Percentiles rank a stretch among this genome's conserved stretches.
Evolutionary conservation across 2,888 invertebrate genomes (phyloP).

Genomic region (Invenusta paracnida): DNA sequence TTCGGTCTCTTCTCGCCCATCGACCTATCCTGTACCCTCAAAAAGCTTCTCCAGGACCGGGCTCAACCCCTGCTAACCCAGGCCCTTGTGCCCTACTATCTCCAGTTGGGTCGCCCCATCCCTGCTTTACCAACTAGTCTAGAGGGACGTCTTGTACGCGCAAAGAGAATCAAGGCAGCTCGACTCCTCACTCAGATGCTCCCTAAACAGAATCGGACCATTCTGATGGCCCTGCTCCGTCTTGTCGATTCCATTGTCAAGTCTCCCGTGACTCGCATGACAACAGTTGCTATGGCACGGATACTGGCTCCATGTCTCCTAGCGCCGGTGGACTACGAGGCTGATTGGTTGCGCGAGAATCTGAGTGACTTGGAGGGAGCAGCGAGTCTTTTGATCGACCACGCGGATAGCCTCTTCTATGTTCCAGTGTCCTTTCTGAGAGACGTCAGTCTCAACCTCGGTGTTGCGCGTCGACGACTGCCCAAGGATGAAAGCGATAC

Average conservation of each 20-base stretch:
- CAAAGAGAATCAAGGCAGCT: background rate
- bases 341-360: background rate
- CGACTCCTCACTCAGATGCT: slow-evolving; percentile 10
- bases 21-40: background rate
- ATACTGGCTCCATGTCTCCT: background rate
- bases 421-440: background rate
- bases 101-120: background rate
- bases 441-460: background rate
- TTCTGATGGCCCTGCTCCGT: background rate
- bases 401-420: background rate
- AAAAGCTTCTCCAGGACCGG: background rate
- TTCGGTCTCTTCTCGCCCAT: background rate
- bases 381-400: background rate
- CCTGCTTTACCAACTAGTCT: background rate
- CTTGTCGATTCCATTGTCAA: background rate
- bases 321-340: background rate
- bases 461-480: background rate
- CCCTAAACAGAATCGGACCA: slow-evolving; percentile 5
- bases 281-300: background rate
- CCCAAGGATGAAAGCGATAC: background rate
- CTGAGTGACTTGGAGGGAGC: background rate
- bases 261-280: background rate
- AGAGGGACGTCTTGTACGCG: background rate
- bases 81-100: background rate
- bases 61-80: background rate